Percentiles rank a stretch among this genome's conserved stretches.
phyloP scores from a whole-genome alignment of 2,113 vertebrate genomes.

The Bubalus kerabau region DNA sequence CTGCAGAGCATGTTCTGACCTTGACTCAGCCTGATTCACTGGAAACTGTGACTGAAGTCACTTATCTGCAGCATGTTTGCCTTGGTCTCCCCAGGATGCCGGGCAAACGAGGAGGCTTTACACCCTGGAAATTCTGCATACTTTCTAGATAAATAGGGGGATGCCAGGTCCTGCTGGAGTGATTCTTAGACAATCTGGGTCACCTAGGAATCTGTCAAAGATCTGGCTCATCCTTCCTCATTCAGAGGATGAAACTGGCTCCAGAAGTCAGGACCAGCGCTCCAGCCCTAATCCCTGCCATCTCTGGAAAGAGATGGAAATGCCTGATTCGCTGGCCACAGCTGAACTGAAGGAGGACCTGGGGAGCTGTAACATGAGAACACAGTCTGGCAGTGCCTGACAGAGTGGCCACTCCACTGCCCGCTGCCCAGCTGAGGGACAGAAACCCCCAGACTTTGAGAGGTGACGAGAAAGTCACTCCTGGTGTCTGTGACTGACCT shows the following conservation, averaged over 20 bases:
- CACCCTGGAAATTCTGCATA: not conserved
- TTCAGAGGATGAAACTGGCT: not conserved
- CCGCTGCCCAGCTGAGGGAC: not conserved
- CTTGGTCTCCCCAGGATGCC: not conserved
- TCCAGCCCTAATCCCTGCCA: not conserved
- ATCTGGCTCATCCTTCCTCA: not conserved
- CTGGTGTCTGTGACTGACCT: not conserved
- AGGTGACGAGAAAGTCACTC: not conserved
- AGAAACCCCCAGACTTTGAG: not conserved
- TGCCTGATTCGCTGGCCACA: fast-evolving
- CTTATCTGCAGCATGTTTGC: not conserved
- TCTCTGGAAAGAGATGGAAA: not conserved
- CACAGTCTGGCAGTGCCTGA: not conserved
- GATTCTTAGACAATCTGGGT: not conserved
- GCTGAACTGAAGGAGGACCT: too few relatives aligned
- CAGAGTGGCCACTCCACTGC: not conserved
- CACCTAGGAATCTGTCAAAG: not conserved
- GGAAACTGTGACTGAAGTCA: slow-evolving; percentile 23
- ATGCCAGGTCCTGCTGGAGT: not conserved
- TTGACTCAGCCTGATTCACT: slow-evolving; percentile 54
- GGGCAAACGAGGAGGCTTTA: not conserved
- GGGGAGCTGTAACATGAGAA: not conserved
- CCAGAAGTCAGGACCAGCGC: not conserved
- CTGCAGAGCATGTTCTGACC: not conserved
- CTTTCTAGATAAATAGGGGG: not conserved